phyloP scores from a whole-genome alignment of 1,140 invertebrate genomes.

The Macrostomum lignano region DNA sequence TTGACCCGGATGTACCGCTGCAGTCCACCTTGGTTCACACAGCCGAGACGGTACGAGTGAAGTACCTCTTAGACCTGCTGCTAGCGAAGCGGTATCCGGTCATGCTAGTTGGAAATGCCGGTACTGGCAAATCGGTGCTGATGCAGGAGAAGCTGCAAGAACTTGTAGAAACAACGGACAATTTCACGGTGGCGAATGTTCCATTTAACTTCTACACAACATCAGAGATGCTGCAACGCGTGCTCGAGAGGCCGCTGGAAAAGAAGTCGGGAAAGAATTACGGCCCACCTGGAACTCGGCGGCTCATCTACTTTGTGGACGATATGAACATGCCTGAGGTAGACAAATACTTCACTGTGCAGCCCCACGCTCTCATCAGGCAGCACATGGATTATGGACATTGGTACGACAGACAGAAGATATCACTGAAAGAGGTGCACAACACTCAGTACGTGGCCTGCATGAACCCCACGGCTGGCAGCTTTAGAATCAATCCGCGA shows the following conservation, averaged over 20 bases:
- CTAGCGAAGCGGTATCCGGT: conserved; percentile 59
- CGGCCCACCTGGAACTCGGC: conserved; percentile 69
- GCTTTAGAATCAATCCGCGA: conserved; percentile 73
- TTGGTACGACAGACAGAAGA: conserved; percentile 62
- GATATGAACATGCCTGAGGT: conserved; percentile 90
- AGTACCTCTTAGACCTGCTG: conserved; percentile 59
- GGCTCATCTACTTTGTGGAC: conserved; percentile 72
- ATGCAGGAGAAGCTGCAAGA: conserved; percentile 51
- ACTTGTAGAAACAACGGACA: conserved; percentile 45
- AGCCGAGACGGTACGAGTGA: conserved; percentile 56
- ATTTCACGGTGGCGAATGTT: conserved; percentile 57
- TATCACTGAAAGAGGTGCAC: conserved; percentile 72
- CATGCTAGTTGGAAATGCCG: conserved; percentile 68
- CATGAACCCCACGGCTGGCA: conserved; percentile 87
- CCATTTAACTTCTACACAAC: conserved; percentile 88
- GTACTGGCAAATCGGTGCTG: conserved; percentile 28
- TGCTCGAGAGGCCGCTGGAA: conserved; percentile 68
- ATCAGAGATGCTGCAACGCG: conserved; percentile 75
- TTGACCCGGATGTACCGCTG: conserved; percentile 61
- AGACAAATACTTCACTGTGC: conserved; percentile 67
- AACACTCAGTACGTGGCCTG: conserved; percentile 82
- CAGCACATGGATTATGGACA: conserved; percentile 76
- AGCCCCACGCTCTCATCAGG: conserved; percentile 69
- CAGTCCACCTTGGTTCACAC: conserved; percentile 71
- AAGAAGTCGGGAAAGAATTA: conserved; percentile 84